Evolutionary conservation across 1,140 invertebrate species (phyloP).

Genomic region (Archivesica marissinica): DNA sequence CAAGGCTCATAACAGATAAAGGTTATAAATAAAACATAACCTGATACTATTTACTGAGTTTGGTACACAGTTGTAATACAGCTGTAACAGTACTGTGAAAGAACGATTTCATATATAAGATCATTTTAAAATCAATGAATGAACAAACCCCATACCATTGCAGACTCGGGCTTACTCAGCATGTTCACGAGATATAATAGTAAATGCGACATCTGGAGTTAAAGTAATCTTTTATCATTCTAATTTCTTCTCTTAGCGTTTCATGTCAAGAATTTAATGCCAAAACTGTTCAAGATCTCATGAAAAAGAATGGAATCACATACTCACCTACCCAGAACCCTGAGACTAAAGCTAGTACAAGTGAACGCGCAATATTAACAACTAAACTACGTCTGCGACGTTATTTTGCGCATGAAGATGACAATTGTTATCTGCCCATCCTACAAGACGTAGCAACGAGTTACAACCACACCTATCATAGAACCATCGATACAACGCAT

Average conservation of each 20-base stretch:
- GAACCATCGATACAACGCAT: neutral
- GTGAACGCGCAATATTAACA: neutral
- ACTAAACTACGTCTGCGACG: neutral
- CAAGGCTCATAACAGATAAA: neutral
- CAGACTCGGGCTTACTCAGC: too few species aligned
- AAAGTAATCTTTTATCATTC: too few species aligned
- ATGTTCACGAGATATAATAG: too few species aligned
- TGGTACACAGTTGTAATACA: too few species aligned
- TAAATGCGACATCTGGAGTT: too few species aligned
- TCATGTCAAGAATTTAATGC: neutral
- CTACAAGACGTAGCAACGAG: slow-evolving; percentile 2
- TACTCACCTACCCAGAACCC: slow-evolving; percentile 9
- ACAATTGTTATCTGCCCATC: too few species aligned
- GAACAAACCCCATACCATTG: too few species aligned
- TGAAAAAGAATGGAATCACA: neutral
- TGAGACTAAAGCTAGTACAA: slow-evolving; percentile 12
- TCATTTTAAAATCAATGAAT: too few species aligned
- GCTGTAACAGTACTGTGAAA: too few species aligned
- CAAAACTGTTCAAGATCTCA: neutral
- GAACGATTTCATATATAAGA: neutral
- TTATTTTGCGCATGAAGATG: neutral
- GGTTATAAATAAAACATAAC: too few species aligned
- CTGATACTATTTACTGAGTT: too few species aligned
- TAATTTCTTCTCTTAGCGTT: neutral
- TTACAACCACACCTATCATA: slow-evolving; percentile 7